These are phyloP conservation scores for Drosophila watanabei DNA, from an alignment of 1,140 invertebrate species.

Conservation along the genomic window DNA sequence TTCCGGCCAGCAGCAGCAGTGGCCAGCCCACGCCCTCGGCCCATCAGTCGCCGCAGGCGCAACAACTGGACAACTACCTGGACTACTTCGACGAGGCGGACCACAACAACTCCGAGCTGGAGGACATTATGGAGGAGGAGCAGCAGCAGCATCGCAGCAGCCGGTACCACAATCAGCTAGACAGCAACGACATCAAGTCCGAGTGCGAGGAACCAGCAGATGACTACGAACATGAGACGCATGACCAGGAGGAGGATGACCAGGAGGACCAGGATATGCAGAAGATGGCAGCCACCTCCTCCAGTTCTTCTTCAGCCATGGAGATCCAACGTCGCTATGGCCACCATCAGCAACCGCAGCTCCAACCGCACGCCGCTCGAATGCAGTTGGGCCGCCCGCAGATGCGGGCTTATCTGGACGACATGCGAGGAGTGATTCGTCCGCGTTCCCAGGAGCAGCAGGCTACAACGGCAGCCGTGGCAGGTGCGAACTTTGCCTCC, in stretches of 20 bases:
- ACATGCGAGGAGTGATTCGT: slow-evolving; percentile 54
- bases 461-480: slow-evolving; percentile 8
- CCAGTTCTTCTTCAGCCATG: slow-evolving; percentile 39
- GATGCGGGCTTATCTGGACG: slow-evolving; percentile 67
- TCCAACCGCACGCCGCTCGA: slow-evolving; percentile 32
- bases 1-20: slow-evolving; percentile 34
- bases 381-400: slow-evolving; percentile 64
- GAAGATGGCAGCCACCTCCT: slow-evolving; percentile 65
- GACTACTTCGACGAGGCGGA: slow-evolving; percentile 77
- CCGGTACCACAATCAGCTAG: slow-evolving; percentile 56
- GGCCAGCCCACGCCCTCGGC: slow-evolving; percentile 45
- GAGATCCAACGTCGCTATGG: slow-evolving; percentile 55
- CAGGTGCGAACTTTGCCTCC: slow-evolving; percentile 15
- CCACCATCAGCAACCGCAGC: slow-evolving; percentile 45
- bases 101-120: slow-evolving; percentile 71
- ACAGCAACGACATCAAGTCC: slow-evolving; percentile 79
- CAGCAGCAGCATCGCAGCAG: slow-evolving; percentile 56
- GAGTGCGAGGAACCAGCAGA: slow-evolving; percentile 78
- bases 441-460: slow-evolving; percentile 72
- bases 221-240: slow-evolving; percentile 60
- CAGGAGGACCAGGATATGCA: slow-evolving; percentile 55
- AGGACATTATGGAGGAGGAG: slow-evolving; percentile 77
- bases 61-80: slow-evolving; percentile 72
- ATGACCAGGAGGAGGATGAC: slow-evolving; percentile 48
- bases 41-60: slow-evolving; percentile 61